A percentile compares a stretch with the other conserved stretches of the same genome.
phyloP scores from a whole-genome alignment of 2,797 vertebrate species.

The Hozukius guyotensis region DNA sequence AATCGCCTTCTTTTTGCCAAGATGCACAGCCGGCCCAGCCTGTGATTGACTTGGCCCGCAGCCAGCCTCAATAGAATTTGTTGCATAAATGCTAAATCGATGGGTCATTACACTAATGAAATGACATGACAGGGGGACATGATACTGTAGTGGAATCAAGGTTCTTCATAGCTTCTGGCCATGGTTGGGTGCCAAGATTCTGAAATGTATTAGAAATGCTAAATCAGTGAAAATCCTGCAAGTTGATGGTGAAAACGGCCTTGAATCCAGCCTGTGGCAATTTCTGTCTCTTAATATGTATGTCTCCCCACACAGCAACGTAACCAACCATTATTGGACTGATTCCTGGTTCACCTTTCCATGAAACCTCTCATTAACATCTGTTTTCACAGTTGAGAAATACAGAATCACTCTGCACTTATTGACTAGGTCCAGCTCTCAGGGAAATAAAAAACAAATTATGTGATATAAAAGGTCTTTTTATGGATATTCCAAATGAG shows the following conservation, averaged over 20 bases:
- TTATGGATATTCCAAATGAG: slow-evolving; percentile 31
- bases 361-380: slow-evolving; percentile 53
- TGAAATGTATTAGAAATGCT: slow-evolving; percentile 30
- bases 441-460: slow-evolving; percentile 8
- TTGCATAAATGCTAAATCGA: slow-evolving; percentile 63
- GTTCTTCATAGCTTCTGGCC: slow-evolving; percentile 42
- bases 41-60: slow-evolving; percentile 65
- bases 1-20: slow-evolving; percentile 63
- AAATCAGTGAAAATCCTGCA: slow-evolving; percentile 32
- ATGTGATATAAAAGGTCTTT: slow-evolving; percentile 35
- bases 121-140: slow-evolving; percentile 53
- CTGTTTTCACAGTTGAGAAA: slow-evolving; percentile 61
- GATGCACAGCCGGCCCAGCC: slow-evolving; percentile 52
- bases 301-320: not conserved
- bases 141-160: slow-evolving; percentile 31
- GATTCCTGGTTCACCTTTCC: slow-evolving; percentile 50
- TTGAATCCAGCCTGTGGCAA: slow-evolving; percentile 15
- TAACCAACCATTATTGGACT: slow-evolving; percentile 17
- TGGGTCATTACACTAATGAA: slow-evolving; percentile 70
- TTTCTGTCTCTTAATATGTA: not conserved
- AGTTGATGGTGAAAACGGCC: slow-evolving; percentile 12
- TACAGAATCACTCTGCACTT: slow-evolving; percentile 42
- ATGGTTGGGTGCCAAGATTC: slow-evolving; percentile 18
- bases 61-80: slow-evolving; percentile 59
- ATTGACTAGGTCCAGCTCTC: slow-evolving; percentile 27